Base-by-base conservation (phyloP, 2,888 invertebrate species). In the Meloe dianella region DNA sequence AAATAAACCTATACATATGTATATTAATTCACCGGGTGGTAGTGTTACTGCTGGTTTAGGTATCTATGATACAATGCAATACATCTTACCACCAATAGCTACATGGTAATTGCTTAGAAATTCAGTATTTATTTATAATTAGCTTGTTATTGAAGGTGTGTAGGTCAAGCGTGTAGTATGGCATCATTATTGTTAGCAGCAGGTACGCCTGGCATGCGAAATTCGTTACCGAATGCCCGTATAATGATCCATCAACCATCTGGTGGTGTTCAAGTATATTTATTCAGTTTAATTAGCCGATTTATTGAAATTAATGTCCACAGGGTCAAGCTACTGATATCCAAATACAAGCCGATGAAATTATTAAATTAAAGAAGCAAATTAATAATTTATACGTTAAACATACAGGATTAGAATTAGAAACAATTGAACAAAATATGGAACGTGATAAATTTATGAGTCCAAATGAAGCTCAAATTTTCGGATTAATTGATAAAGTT, bases 191-290 rank as follows among this genome's bases (percentile, higher is more conserved):
- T 98, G 5, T 84, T 98, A 68, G 91, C 95, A 9, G 94, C 97
- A 22, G 98, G 98, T 63, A 90, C 92, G 6, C 89, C 86, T 75
- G 96, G 96, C 8, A 95, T 96, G 94, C 87, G 98, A 14, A 93
- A 97, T 82, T 93, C 97, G 0, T 86, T 98, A 30, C 98, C 98
- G 1, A 96, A 98, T 84, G 92, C 98, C 1, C 88, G 97, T 67
- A 95, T 98, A 62, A 98, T 98, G 98, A 92, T 97, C 54, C 98
- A 98, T 82, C n/a, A n/a, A n/a, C n/a, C n/a, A n/a, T 95, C 95
- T 1, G 98, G 98, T 38, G 94, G 95, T 57, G 78, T 79, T 27
- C n/a, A n/a, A n/a, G n/a, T n/a, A n/a, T n/a, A n/a, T n/a, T n/a
- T n/a, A n/a, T n/a, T n/a, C n/a, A n/a, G n/a, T n/a, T n/a, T n/a